Conservation (phyloP, 2,797 vertebrate genomes). For the Mormyrops boulengeri region DNA sequence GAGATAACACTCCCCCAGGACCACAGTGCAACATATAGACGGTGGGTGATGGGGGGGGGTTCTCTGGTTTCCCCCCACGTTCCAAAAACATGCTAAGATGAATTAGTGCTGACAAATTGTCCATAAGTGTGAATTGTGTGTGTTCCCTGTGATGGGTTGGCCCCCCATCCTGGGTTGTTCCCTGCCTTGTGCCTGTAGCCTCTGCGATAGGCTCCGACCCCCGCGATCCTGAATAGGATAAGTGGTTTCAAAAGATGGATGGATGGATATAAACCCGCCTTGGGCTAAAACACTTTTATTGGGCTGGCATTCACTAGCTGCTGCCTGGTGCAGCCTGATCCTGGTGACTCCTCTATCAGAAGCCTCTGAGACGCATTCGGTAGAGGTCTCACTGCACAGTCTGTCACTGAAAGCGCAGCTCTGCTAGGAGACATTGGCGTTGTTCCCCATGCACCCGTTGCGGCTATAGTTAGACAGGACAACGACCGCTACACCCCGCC, state of each 20-base stretch:
- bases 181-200: background rate
- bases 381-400: background rate
- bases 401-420: background rate
- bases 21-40: background rate
- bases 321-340: background rate
- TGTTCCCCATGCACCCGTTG: background rate
- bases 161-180: background rate
- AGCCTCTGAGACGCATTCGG: background rate
- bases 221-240: background rate
- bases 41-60: background rate
- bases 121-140: background rate
- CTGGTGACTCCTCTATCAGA: background rate
- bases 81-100: background rate
- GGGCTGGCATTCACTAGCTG: background rate
- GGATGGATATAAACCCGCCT: background rate
- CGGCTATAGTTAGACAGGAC: background rate
- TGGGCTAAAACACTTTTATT: background rate
- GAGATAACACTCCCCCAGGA: background rate
- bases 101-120: background rate
- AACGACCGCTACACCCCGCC: background rate
- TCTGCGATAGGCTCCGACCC: background rate
- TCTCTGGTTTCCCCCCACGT: background rate
- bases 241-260: background rate
- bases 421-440: background rate
- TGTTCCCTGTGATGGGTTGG: background rate